phyloP scores from a whole-genome alignment of 2,113 vertebrate genomes.

The Hypocryptadius cinnamomeus region DNA sequence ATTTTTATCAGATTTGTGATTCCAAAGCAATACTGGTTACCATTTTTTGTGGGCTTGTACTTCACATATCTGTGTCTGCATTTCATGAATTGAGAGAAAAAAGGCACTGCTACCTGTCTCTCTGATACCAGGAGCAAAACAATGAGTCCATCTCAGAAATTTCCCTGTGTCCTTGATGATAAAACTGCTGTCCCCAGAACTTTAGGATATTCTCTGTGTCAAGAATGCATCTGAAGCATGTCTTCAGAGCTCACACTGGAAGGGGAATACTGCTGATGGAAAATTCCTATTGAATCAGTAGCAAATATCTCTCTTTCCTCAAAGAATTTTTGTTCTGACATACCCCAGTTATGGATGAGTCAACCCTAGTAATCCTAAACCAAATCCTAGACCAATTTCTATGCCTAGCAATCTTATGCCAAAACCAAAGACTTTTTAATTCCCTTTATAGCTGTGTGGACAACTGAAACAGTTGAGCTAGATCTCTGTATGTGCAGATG shows the following conservation, averaged over 20 bases:
- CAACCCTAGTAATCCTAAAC: neutral
- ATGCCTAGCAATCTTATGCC: neutral
- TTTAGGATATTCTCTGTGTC: neutral
- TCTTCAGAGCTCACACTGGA: neutral
- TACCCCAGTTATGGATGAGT: neutral
- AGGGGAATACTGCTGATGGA: neutral
- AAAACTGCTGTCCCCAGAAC: neutral
- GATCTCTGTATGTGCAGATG: neutral
- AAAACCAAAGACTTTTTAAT: neutral
- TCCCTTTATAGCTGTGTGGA: neutral
- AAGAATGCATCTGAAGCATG: neutral
- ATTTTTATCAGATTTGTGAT: neutral
- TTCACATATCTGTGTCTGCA: neutral
- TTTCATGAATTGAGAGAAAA: neutral
- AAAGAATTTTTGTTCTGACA: neutral
- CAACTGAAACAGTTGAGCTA: neutral
- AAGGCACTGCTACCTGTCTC: neutral
- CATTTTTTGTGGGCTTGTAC: neutral
- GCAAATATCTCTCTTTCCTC: neutral
- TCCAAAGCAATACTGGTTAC: neutral
- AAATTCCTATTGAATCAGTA: neutral
- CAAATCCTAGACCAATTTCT: neutral
- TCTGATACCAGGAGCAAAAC: fast-evolving
- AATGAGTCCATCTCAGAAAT: neutral
- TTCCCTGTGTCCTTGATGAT: neutral